Conservation (phyloP, 2,888 invertebrate genomes). For the Piscicola geometra region DNA sequence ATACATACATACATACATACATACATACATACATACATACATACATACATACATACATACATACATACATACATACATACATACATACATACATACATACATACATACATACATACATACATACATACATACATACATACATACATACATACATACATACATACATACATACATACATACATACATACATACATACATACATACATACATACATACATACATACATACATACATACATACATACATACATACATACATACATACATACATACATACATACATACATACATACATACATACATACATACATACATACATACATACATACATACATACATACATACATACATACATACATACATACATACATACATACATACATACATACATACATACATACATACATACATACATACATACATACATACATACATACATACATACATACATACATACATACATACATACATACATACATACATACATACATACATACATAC, state of each 20-base stretch:
- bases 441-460: no score
- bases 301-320: conserved; percentile 31
- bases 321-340: conserved; percentile 33
- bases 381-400: conserved; percentile 24
- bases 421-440: neutral
- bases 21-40: conserved; percentile 27
- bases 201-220: conserved; percentile 2
- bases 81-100: conserved; percentile 6
- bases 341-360: conserved; percentile 34
- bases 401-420: conserved; percentile 20
- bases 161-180: conserved; percentile 21
- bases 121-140: conserved; percentile 29
- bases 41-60: conserved; percentile 25
- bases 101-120: conserved; percentile 19
- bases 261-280: conserved; percentile 30
- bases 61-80: conserved; percentile 22
- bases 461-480: no score
- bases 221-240: conserved; percentile 23
- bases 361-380: conserved; percentile 25
- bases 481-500: no score
- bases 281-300: conserved; percentile 29
- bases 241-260: conserved; percentile 29
- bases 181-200: conserved; percentile 5
- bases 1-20: conserved; percentile 34
- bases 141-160: conserved; percentile 29